A percentile compares a stretch with the other conserved stretches of the same genome.
Conservation (phyloP, 2,113 vertebrate species). For the Myiagra hebetior region DNA sequence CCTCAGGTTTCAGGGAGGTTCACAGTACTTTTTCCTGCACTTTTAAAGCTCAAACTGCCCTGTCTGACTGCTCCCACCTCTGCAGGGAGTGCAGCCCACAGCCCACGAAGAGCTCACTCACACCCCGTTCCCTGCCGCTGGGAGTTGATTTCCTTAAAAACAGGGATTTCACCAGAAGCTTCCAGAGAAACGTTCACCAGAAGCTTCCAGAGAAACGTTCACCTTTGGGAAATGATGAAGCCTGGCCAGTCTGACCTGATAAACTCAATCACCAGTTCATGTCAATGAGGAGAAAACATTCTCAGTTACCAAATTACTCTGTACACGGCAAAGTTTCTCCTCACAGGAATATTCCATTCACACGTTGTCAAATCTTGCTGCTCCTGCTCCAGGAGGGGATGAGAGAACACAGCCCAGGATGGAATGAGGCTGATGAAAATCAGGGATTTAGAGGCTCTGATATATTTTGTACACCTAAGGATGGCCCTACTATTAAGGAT, state of each 20-base stretch:
- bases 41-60: background rate
- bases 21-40: background rate
- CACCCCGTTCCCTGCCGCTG: background rate
- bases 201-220: background rate
- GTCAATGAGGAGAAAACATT: background rate
- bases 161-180: background rate
- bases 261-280: background rate
- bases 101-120: background rate
- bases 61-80: background rate
- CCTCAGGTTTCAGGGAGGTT: background rate
- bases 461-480: background rate
- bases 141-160: background rate
- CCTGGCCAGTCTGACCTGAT: background rate
- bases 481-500: background rate
- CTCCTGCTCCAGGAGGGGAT: background rate
- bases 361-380: background rate
- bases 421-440: background rate
- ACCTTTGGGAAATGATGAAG: background rate
- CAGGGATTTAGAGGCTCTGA: background rate
- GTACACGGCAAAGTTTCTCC: background rate
- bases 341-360: background rate
- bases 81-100: background rate
- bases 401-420: background rate
- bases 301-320: background rate
- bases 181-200: background rate